Evolutionary conservation across 1,140 invertebrate species (phyloP).

Genomic region (Portunus trituberculatus): DNA sequence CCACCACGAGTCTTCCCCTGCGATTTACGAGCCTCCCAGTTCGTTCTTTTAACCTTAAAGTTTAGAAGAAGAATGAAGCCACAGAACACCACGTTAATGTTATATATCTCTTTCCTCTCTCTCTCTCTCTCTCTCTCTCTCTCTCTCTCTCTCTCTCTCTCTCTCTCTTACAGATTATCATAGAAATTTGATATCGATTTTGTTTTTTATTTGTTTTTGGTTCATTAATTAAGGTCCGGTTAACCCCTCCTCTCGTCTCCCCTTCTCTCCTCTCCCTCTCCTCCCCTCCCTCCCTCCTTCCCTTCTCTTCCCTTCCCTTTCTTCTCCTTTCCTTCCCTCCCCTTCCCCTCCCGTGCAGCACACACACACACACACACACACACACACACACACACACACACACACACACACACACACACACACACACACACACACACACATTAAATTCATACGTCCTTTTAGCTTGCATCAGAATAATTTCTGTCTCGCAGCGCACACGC

Average conservation of each 20-base stretch:
- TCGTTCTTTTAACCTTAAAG: slow-evolving; percentile 3
- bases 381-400: slow-evolving; percentile 20
- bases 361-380: slow-evolving; percentile 9
- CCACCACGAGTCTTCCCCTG: background rate
- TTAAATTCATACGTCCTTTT: background rate
- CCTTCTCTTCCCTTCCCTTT: too few relatives aligned
- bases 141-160: too few relatives aligned
- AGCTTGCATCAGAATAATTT: background rate
- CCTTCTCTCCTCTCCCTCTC: too few relatives aligned
- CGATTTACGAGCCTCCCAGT: slow-evolving; percentile 20
- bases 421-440: background rate
- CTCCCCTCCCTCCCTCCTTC: background rate
- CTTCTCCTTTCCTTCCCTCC: background rate
- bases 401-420: too few relatives aligned
- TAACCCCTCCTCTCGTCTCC: too few relatives aligned
- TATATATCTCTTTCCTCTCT: background rate
- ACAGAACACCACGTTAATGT: slow-evolving; percentile 22
- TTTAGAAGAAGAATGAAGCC: background rate
- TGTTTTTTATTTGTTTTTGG: too few relatives aligned
- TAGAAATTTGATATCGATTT: too few relatives aligned
- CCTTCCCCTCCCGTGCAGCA: too few relatives aligned
- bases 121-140: too few relatives aligned
- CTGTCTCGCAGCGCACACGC: background rate
- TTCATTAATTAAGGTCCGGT: too few relatives aligned
- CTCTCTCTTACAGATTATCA: too few relatives aligned